A percentile compares a stretch with the other conserved stretches of the same genome.
Conservation (phyloP, 1,140 invertebrate genomes). For the Leptinotarsa defecta region DNA sequence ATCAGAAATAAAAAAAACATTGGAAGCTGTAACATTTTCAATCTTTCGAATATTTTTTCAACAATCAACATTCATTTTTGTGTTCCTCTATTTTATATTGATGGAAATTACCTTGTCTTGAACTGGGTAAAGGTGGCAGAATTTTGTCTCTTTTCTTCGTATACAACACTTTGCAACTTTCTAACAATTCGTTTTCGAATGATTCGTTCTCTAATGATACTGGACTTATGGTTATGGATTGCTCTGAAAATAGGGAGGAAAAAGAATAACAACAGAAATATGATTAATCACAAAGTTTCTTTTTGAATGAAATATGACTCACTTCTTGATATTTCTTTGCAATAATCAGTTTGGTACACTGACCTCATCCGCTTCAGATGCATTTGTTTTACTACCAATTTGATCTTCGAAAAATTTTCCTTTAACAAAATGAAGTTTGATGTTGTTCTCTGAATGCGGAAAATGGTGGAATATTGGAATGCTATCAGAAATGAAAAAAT, state of each 20-base stretch:
- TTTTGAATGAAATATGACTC: not conserved
- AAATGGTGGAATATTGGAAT: too few relatives aligned
- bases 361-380: not conserved
- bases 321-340: not conserved
- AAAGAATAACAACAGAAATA: too few relatives aligned
- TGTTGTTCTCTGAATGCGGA: too few relatives aligned
- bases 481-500: too few relatives aligned
- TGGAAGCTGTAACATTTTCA: too few relatives aligned
- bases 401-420: not conserved
- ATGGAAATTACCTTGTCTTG: constrained; percentile 7
- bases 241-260: not conserved
- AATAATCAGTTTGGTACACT: not conserved
- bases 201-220: not conserved
- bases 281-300: not conserved
- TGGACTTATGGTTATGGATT: not conserved
- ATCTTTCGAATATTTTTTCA: too few relatives aligned
- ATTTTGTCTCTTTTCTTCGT: not conserved
- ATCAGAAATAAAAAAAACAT: too few relatives aligned
- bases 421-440: not conserved
- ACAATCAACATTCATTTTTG: too few relatives aligned
- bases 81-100: too few relatives aligned
- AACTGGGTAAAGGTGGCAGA: constrained; percentile 1
- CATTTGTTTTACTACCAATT: constrained; percentile 1
- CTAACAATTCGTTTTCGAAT: constrained; percentile 12
- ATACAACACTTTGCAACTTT: constrained; percentile 7